phyloP scores from a whole-genome alignment of 2,113 vertebrate genomes.

The Puffinus mauretanicus region DNA sequence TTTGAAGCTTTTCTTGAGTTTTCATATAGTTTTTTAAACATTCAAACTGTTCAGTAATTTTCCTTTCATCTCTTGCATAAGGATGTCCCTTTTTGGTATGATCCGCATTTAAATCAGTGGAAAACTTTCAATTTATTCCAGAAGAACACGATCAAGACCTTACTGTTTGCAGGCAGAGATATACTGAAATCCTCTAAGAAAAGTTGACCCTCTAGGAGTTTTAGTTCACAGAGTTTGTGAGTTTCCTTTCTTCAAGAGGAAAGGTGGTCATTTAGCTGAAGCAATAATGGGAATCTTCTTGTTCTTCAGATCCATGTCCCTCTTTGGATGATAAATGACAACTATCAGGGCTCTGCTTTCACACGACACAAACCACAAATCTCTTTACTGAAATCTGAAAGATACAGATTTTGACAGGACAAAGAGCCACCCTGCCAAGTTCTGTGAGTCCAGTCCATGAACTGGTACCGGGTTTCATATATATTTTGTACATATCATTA shows the following conservation, averaged over 20 bases:
- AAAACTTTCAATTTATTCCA: neutral
- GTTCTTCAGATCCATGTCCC: neutral
- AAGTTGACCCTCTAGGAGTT: neutral
- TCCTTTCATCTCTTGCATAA: neutral
- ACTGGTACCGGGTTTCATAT: neutral
- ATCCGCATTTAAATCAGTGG: neutral
- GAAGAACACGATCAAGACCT: neutral
- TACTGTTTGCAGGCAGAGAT: neutral
- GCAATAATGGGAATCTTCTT: neutral
- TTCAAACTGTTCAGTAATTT: neutral
- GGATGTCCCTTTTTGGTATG: neutral
- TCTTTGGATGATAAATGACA: neutral
- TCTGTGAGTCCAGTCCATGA: neutral
- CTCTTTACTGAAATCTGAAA: neutral
- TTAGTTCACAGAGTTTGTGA: neutral
- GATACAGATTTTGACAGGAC: neutral
- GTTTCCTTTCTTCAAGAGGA: neutral
- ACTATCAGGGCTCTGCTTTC: neutral
- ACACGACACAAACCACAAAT: neutral
- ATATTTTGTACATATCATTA: neutral
- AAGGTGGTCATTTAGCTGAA: neutral
- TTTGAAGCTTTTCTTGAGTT: neutral
- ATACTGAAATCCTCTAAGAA: neutral
- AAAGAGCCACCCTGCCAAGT: neutral
- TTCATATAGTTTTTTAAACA: neutral